These are phyloP conservation scores for Chaetodon trifascialis DNA, from an alignment of 2,113 vertebrate species.

Conservation along the genomic window DNA sequence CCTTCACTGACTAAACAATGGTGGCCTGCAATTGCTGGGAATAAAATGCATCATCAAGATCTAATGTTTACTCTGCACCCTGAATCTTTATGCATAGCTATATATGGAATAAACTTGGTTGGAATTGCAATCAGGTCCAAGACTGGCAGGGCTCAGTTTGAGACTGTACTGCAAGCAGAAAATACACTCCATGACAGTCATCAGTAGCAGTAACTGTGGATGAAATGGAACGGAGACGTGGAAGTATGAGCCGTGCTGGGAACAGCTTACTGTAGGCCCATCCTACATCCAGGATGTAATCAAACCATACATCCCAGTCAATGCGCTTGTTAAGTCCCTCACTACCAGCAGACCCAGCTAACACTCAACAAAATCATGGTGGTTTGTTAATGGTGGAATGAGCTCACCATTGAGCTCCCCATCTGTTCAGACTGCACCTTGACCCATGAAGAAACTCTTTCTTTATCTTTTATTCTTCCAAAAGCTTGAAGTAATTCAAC, in stretches of 20 bases:
- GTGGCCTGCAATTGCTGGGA: not conserved
- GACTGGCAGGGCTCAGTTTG: not conserved
- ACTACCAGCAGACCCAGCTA: not conserved
- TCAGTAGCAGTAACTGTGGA: not conserved
- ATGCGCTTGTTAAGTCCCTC: not conserved
- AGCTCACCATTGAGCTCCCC: too few species aligned
- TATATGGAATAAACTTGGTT: not conserved
- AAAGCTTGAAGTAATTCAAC: not conserved
- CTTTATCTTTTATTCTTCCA: too few species aligned
- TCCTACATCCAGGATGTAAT: not conserved
- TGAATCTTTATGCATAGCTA: not conserved
- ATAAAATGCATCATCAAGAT: not conserved
- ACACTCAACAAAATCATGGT: not conserved
- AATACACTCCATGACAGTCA: not conserved
- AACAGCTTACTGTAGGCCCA: too few species aligned
- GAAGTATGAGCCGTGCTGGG: not conserved
- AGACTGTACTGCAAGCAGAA: not conserved
- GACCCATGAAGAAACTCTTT: not conserved
- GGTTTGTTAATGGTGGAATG: not conserved
- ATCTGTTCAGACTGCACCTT: not conserved
- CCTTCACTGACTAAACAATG: not conserved
- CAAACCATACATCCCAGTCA: not conserved
- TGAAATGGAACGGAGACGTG: not conserved
- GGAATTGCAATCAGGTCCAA: not conserved
- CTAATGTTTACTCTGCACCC: not conserved